Conservation (phyloP, 23 tunicate genomes). For the Trididemnum clinides region DNA sequence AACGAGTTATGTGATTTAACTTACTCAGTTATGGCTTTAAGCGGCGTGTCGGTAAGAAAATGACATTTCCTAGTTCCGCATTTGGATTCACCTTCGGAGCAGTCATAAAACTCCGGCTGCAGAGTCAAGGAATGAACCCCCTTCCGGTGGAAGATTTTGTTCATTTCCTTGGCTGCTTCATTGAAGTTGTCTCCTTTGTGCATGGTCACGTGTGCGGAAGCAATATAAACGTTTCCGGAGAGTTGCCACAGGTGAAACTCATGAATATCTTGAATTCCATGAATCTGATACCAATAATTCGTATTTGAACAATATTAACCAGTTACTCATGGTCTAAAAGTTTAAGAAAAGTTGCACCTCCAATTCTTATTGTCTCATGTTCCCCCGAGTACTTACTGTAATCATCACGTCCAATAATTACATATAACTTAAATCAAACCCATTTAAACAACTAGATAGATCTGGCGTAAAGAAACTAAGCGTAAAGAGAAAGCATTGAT, state of each 20-base stretch:
- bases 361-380: no score
- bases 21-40: background rate
- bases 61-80: conserved; percentile 15
- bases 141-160: conserved; percentile 49
- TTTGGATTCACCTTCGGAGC: conserved; percentile 15
- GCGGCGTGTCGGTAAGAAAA: background rate
- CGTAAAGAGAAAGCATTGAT: no score
- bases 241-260: conserved; percentile 72
- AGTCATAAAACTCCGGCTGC: conserved; percentile 57
- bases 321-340: no score
- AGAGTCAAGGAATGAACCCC: conserved; percentile 58
- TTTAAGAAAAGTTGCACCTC: no score
- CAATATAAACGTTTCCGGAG: conserved; percentile 43
- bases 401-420: no score
- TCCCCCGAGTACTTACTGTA: no score
- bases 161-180: conserved; percentile 37
- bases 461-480: no score
- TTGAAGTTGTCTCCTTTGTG: conserved; percentile 29
- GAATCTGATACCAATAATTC: no score
- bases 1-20: background rate
- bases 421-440: no score
- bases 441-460: no score
- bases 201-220: conserved; percentile 65
- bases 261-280: conserved; percentile 32
- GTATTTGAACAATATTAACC: no score